Evolutionary conservation across 2,113 vertebrate genomes (phyloP).

Genomic region (Antechinus stuartii): DNA sequence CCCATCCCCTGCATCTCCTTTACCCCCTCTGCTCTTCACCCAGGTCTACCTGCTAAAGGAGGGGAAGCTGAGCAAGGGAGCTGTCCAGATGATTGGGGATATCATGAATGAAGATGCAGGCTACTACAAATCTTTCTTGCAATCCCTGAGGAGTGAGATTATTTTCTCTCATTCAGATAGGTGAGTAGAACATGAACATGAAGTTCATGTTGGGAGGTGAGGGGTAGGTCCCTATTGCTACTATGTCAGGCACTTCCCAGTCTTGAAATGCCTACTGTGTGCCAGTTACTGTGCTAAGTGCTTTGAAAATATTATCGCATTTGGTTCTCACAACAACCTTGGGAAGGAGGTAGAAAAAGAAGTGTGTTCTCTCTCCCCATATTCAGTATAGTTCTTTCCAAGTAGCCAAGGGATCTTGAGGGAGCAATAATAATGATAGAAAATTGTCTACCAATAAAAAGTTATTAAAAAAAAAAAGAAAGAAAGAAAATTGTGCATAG

Average conservation of each 20-base stretch:
- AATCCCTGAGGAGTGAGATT: slow-evolving; percentile 16
- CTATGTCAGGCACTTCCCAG: background rate
- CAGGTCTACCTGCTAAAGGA: slow-evolving; percentile 77
- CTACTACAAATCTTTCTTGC: slow-evolving; percentile 72
- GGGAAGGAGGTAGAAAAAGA: background rate
- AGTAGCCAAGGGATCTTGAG: background rate
- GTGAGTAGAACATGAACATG: slow-evolving; percentile 56
- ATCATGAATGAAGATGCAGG: slow-evolving; percentile 68
- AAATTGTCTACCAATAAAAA: background rate
- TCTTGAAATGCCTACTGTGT: background rate
- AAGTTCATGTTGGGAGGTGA: background rate
- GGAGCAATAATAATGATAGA: background rate
- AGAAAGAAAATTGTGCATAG: background rate
- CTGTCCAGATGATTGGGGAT: slow-evolving; percentile 74
- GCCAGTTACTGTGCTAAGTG: background rate
- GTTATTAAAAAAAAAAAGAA: too few species aligned
- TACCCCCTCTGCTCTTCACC: background rate
- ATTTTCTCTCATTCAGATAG: background rate
- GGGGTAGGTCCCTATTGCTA: too few species aligned
- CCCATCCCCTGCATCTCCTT: slow-evolving; percentile 12
- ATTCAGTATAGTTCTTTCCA: background rate
- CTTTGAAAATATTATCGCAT: background rate
- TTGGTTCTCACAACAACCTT: background rate
- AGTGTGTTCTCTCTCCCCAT: background rate
- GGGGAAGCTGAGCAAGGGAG: slow-evolving; percentile 70